Evolutionary conservation across 2,797 vertebrate genomes (phyloP).

Genomic region (Erpetoichthys calabaricus): DNA sequence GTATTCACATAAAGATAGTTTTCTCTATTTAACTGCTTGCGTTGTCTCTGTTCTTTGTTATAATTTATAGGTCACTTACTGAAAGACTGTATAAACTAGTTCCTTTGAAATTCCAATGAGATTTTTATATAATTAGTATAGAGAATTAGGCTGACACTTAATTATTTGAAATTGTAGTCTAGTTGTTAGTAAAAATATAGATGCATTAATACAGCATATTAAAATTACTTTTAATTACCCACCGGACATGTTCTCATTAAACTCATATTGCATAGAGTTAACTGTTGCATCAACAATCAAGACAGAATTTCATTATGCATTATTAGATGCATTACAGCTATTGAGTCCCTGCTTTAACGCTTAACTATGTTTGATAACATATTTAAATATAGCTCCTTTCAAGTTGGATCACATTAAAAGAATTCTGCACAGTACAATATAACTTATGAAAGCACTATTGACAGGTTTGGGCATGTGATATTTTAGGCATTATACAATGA

Average conservation of each 20-base stretch:
- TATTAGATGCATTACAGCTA: not conserved
- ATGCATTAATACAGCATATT: not conserved
- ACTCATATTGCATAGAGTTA: not conserved
- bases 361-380: too few relatives aligned
- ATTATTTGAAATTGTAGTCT: not conserved
- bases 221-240: not conserved
- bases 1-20: too few relatives aligned
- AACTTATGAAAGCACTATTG: too few relatives aligned
- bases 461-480: too few relatives aligned
- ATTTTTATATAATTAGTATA: not conserved
- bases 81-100: not conserved
- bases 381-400: too few relatives aligned
- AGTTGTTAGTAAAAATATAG: not conserved
- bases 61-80: too few relatives aligned
- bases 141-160: not conserved
- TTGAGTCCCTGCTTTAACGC: not conserved
- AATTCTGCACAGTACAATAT: too few relatives aligned
- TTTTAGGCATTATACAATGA: too few relatives aligned
- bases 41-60: too few relatives aligned
- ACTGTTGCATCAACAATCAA: not conserved
- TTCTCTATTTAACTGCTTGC: too few relatives aligned
- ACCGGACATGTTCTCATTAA: conserved; percentile 3
- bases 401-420: too few relatives aligned
- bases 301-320: not conserved
- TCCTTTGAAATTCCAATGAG: too few relatives aligned